Conservation (phyloP, 2,113 vertebrate species). For the Tenebrosternarchus preto region DNA sequence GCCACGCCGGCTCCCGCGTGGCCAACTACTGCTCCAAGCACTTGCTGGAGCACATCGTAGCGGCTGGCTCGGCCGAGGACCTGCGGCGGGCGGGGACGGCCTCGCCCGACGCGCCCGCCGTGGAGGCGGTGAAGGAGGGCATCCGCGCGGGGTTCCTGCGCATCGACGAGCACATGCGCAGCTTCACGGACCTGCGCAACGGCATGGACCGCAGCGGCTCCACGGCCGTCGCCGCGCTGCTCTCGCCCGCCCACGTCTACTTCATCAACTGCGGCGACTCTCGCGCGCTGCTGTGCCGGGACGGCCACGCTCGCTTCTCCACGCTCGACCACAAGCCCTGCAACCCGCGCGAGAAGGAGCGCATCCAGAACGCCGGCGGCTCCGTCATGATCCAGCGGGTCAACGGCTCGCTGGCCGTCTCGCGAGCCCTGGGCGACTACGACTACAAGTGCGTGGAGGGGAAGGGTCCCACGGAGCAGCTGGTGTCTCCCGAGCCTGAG, state of each 20-base stretch:
- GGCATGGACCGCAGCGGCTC: constrained; percentile 98
- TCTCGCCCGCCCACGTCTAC: constrained; percentile 92
- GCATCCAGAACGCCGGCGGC: constrained; percentile 98
- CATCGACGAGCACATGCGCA: constrained; percentile 98
- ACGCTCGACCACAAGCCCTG: constrained; percentile 99
- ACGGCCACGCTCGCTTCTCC: constrained; percentile 92
- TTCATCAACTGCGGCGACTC: constrained; percentile 99
- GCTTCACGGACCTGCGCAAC: constrained; percentile 95
- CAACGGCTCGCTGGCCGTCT: constrained; percentile 96
- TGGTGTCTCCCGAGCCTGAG: constrained; percentile 97
- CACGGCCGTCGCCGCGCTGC: constrained; percentile 91
- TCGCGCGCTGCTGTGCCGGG: constrained; percentile 90
- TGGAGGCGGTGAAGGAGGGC: constrained; percentile 90
- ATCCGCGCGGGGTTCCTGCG: constrained; percentile 96
- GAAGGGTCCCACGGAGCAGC: constrained; percentile 97
- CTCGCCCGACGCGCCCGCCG: constrained; percentile 74
- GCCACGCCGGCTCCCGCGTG: constrained; percentile 95
- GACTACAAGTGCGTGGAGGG: constrained; percentile 99
- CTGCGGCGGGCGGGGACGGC: constrained; percentile 46
- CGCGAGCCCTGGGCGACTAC: constrained; percentile 95
- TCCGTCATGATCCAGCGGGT: constrained; percentile 99
- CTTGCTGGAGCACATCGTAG: constrained; percentile 94
- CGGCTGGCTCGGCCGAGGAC: constrained; percentile 54
- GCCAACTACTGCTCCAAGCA: constrained; percentile 96
- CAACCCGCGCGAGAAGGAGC: constrained; percentile 95